phyloP scores from a whole-genome alignment of 2,888 invertebrate species.

The Sarcophaga variegata region DNA sequence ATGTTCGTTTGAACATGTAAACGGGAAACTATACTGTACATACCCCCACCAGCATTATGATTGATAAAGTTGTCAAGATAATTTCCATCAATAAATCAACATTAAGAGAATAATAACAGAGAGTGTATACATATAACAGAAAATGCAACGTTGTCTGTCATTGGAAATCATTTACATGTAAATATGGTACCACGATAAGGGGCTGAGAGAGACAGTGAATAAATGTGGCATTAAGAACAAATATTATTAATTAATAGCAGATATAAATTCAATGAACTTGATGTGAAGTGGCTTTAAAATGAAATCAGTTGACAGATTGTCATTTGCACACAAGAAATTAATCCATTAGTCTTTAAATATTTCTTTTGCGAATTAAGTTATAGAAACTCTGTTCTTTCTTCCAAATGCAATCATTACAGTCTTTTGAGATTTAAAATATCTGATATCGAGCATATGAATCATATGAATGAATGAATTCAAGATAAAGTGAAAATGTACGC shows the following conservation, averaged over 20 bases:
- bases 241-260: slow-evolving; percentile 12
- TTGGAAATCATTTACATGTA: background rate
- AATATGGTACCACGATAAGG: background rate
- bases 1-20: background rate
- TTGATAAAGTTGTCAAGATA: slow-evolving; percentile 59
- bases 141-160: no score
- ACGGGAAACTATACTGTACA: background rate
- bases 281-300: slow-evolving; percentile 7
- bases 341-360: slow-evolving; percentile 8
- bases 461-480: no score
- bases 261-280: slow-evolving; percentile 41
- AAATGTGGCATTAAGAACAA: background rate
- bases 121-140: background rate
- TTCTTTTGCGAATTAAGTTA: background rate
- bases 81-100: slow-evolving; percentile 52
- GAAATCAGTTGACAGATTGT: slow-evolving; percentile 43
- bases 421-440: no score
- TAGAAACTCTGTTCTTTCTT: no score
- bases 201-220: background rate
- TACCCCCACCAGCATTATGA: slow-evolving; percentile 24
- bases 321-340: background rate
- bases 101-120: slow-evolving; percentile 13
- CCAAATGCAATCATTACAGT: no score
- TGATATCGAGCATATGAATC: no score
- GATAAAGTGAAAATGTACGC: no score